Percentiles rank a stretch among this genome's conserved stretches.
Evolutionary conservation across 2,888 invertebrate species (phyloP).

Genomic region (Platycheirus rosarum): DNA sequence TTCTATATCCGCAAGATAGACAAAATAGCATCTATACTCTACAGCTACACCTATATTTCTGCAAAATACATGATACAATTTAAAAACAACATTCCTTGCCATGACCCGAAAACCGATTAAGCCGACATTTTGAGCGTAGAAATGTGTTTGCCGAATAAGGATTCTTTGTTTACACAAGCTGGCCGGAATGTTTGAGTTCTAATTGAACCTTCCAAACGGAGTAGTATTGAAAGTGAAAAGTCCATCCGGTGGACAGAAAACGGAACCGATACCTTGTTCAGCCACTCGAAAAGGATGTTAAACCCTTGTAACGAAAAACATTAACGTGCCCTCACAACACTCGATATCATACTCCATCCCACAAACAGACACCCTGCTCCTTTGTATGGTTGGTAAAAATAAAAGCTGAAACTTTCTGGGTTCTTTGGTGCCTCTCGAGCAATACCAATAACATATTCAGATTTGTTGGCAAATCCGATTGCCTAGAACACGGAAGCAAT

Average conservation of each 20-base stretch:
- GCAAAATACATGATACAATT: background rate
- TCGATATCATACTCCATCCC: conserved; percentile 23
- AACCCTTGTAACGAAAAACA: conserved; percentile 8
- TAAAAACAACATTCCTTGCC: background rate
- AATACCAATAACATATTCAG: conserved; percentile 66
- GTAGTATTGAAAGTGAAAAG: conserved; percentile 41
- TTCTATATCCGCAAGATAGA: too few species aligned
- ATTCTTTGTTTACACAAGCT: conserved; percentile 26
- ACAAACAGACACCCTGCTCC: conserved; percentile 5
- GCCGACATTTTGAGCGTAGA: conserved; percentile 6
- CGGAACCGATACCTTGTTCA: background rate
- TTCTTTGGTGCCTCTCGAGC: background rate
- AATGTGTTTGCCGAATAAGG: background rate
- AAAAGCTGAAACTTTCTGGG: background rate
- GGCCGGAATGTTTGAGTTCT: conserved; percentile 34
- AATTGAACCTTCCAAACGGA: conserved; percentile 68
- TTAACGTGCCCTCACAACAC: conserved; percentile 26
- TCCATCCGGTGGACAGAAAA: background rate
- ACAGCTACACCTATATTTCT: background rate
- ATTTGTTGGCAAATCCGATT: conserved; percentile 60
- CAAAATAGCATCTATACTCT: too few species aligned
- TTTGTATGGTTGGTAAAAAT: background rate
- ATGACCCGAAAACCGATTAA: conserved; percentile 30
- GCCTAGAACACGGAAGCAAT: conserved; percentile 59
- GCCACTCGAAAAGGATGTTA: background rate